phyloP scores from a whole-genome alignment of 2,797 vertebrate genomes.

The Geotrypetes seraphini region DNA sequence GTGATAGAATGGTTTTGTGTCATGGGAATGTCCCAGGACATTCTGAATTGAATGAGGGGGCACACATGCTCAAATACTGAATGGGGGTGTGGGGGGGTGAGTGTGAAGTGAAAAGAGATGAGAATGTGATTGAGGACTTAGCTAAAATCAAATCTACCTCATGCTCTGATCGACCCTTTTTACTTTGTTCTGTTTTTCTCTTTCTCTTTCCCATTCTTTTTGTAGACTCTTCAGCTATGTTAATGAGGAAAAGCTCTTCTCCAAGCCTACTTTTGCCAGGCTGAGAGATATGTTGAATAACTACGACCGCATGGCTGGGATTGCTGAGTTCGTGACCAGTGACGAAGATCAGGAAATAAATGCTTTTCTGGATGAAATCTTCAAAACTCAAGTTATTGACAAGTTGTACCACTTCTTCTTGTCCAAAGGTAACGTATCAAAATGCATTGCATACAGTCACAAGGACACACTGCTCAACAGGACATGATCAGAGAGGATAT shows the following conservation, averaged over 20 bases:
- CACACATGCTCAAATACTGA: too few relatives aligned
- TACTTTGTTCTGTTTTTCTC: too few relatives aligned
- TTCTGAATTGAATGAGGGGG: too few relatives aligned
- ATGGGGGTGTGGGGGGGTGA: too few relatives aligned
- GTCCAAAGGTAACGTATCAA: slow-evolving; percentile 43
- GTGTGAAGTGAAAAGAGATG: too few relatives aligned
- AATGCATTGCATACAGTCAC: too few relatives aligned
- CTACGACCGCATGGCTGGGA: slow-evolving; percentile 55
- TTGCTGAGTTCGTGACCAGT: slow-evolving; percentile 35
- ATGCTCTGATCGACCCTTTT: background rate
- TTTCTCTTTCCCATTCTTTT: background rate
- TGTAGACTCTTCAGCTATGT: slow-evolving; percentile 54
- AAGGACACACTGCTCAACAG: too few relatives aligned
- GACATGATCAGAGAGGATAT: too few relatives aligned
- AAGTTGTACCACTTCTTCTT: slow-evolving; percentile 58
- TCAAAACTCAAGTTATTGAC: slow-evolving; percentile 56
- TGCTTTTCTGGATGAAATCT: slow-evolving; percentile 48
- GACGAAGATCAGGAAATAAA: slow-evolving; percentile 57
- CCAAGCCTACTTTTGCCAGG: slow-evolving; percentile 55
- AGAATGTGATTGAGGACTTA: too few relatives aligned
- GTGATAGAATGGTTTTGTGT: too few relatives aligned
- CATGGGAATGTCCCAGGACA: too few relatives aligned
- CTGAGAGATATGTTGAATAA: slow-evolving; percentile 59
- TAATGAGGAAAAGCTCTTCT: slow-evolving; percentile 53
- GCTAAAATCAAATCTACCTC: background rate